These are phyloP conservation scores for Sebastolobus altivelis DNA, from an alignment of 2,797 vertebrate species.

Conservation along the genomic window DNA sequence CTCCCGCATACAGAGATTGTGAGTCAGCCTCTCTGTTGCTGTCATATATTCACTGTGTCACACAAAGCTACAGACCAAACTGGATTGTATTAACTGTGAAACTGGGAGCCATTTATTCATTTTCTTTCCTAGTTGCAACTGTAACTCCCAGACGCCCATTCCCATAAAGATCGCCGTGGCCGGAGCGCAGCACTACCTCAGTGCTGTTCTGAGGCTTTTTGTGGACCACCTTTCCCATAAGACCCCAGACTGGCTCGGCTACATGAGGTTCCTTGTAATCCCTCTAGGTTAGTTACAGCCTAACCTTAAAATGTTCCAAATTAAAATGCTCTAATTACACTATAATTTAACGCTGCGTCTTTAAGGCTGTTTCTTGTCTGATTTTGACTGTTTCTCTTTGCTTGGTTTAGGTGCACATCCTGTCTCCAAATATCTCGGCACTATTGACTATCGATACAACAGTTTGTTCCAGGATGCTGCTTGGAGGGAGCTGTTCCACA, in stretches of 20 bases:
- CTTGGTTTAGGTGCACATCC: constrained; percentile 90
- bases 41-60: not conserved
- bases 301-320: not conserved
- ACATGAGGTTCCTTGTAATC: constrained; percentile 98
- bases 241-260: constrained; percentile 98
- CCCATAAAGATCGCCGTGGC: constrained; percentile 97
- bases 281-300: constrained; percentile 89
- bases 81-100: no score
- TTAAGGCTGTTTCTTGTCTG: not conserved
- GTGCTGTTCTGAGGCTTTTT: constrained; percentile 94
- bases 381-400: constrained; percentile 6
- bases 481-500: constrained; percentile 96
- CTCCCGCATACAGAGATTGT: constrained; percentile 98
- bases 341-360: no score
- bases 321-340: not conserved
- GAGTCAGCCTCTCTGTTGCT: constrained; percentile 68
- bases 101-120: not conserved
- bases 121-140: constrained; percentile 91
- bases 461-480: constrained; percentile 96
- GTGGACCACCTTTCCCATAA: constrained; percentile 98
- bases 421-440: constrained; percentile 95
- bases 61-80: no score
- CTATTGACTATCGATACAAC: constrained; percentile 95
- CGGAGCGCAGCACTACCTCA: constrained; percentile 96
- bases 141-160: constrained; percentile 95